Evolutionary conservation across 1,140 invertebrate genomes (phyloP), one percentile per base, ranked within the genome.

Genomic region (Argopecten irradians): DNA sequence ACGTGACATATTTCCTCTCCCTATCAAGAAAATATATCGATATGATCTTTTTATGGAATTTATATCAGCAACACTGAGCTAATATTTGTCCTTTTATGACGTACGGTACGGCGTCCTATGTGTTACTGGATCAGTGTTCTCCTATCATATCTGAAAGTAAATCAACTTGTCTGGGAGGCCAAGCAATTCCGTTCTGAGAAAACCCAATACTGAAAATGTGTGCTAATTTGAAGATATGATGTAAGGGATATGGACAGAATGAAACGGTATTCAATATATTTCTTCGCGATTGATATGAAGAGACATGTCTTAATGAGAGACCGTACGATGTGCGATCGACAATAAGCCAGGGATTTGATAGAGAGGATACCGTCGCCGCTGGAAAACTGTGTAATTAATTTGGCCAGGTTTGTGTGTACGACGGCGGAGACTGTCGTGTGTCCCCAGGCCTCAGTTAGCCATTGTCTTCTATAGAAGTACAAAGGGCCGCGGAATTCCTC

Each of bases 231-330:
- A n/a, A 28, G 55, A 71, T 71, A 71, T 71, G 55, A 71, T 71
- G 55, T 71, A 71, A 71, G 55, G 55, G 55, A 71, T 71, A 71
- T 71, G 55, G 55, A 71, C n/a, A n/a, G 7, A n/a, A 71, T 71
- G 55, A 71, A 71, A 71, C 28, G 55, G 7, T 71, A 22, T 71
- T n/a, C 55, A 71, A 71, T 71, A 71, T 71, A n/a, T 71, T 71
- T 71, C 28, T 71, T n/a, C 55, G n/a, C n/a, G 22, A 71, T 71
- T 71, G 55, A 71, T 71, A 71, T 71, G 55, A 71, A 28, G 55
- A 71, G 55, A 71, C 55, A 71, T 71, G 55, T 71, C 55, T n/a
- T 71, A 71, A 71, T 71, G 55, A 71, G 55, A 71, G 55, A 71
- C 55, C 22, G n/a, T 28, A 71, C n/a, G n/a, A 71, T 71, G 22